These are phyloP conservation scores for Heliconius sara DNA, from an alignment of 2,888 invertebrate species.

Conservation along the genomic window DNA sequence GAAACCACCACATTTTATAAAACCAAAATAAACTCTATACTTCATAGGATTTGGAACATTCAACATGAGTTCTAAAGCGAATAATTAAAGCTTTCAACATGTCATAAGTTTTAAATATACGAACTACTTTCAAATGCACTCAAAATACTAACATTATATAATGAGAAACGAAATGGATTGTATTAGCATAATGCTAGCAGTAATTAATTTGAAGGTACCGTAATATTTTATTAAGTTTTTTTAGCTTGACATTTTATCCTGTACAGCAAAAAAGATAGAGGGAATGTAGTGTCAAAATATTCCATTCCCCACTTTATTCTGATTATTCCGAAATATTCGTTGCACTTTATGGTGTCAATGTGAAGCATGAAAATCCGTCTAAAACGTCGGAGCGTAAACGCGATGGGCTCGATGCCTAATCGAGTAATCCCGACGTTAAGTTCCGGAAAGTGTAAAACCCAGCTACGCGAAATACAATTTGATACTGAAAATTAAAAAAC, in stretches of 20 bases:
- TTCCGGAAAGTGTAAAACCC: too few species aligned
- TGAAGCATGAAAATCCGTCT: too few species aligned
- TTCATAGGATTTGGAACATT: background rate
- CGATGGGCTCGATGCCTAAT: too few species aligned
- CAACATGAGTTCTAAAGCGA: constrained; percentile 15
- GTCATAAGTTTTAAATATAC: constrained; percentile 32
- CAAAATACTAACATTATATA: constrained; percentile 22
- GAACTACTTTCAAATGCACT: constrained; percentile 27
- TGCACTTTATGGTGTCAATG: too few species aligned
- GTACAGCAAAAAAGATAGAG: background rate
- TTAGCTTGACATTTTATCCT: background rate
- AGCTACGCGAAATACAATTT: background rate
- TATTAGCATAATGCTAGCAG: constrained; percentile 19
- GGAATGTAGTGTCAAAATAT: background rate
- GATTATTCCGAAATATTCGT: too few species aligned
- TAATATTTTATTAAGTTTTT: background rate
- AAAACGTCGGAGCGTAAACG: too few species aligned
- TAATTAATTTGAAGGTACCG: constrained; percentile 2
- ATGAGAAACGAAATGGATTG: constrained; percentile 28
- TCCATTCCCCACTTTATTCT: background rate
- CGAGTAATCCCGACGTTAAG: too few species aligned
- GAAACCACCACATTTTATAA: background rate
- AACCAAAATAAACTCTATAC: background rate
- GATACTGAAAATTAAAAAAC: background rate
- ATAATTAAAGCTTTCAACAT: constrained; percentile 28